Percentiles rank a stretch among this genome's conserved stretches.
Evolutionary conservation across 92 coral and sea anemone species (phyloP).

Genomic region (Isaurus tuberculatus): DNA sequence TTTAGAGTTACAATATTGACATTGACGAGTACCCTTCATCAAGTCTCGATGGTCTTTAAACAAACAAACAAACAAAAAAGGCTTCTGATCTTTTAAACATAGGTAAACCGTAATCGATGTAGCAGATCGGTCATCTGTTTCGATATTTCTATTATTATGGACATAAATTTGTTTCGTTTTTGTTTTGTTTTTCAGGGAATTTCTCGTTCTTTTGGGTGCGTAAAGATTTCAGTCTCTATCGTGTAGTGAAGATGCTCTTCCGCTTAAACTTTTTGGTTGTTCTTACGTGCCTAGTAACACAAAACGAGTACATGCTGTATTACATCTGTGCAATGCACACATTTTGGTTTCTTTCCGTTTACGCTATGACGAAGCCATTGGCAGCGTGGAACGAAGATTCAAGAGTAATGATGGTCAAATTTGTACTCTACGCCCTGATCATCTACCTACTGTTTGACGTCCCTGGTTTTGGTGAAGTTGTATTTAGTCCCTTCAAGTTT

Average conservation of each 20-base stretch:
- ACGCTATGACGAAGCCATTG: constrained; percentile 83
- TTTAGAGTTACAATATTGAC: too few relatives aligned
- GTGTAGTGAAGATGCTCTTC: constrained; percentile 84
- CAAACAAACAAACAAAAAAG: too few relatives aligned
- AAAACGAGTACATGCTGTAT: constrained; percentile 89
- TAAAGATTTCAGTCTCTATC: constrained; percentile 83
- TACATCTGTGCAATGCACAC: constrained; percentile 96
- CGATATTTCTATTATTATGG: neutral
- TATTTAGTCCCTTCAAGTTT: constrained; percentile 68
- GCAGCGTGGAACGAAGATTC: constrained; percentile 80
- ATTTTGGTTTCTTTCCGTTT: constrained; percentile 83
- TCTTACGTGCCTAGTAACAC: constrained; percentile 81
- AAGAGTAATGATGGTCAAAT: constrained; percentile 77
- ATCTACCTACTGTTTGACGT: constrained; percentile 80
- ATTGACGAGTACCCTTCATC: too few relatives aligned
- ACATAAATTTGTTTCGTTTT: neutral
- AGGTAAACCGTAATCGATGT: too few relatives aligned
- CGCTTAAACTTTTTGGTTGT: constrained; percentile 86
- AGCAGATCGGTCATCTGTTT: too few relatives aligned
- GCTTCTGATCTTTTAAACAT: too few relatives aligned
- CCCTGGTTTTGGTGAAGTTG: constrained; percentile 73
- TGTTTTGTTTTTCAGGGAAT: constrained; percentile 63
- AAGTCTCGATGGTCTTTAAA: too few relatives aligned
- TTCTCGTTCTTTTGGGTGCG: constrained; percentile 92
- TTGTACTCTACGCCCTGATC: constrained; percentile 57